A percentile compares a stretch with the other conserved stretches of the same genome.
These are phyloP conservation scores for Papilio polyxenes DNA, from an alignment of 1,140 invertebrate genomes.

Conservation along the genomic window DNA sequence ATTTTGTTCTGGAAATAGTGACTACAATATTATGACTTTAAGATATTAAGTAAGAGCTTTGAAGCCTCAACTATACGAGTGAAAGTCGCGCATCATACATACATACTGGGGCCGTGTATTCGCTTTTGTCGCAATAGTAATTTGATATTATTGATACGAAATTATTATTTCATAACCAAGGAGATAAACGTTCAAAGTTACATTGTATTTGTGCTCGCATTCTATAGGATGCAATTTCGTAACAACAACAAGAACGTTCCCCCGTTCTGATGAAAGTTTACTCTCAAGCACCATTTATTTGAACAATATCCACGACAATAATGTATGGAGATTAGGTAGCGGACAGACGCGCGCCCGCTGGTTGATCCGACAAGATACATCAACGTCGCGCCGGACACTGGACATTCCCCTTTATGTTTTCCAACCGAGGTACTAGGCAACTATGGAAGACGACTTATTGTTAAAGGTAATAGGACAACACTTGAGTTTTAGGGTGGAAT, in stretches of 20 bases:
- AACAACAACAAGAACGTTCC: constrained; percentile 34
- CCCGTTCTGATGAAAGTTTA: constrained; percentile 63
- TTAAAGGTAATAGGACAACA: background rate
- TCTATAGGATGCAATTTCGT: constrained; percentile 33
- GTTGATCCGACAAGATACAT: constrained; percentile 78
- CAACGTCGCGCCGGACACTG: constrained; percentile 75
- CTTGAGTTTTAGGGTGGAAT: too few relatives aligned
- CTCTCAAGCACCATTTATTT: constrained; percentile 77
- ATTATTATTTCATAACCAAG: background rate
- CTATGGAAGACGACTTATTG: constrained; percentile 45
- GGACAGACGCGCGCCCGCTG: constrained; percentile 72
- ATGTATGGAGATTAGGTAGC: constrained; percentile 79
- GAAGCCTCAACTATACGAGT: too few relatives aligned
- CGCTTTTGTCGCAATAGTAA: background rate
- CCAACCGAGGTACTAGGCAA: constrained; percentile 38
- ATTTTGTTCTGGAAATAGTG: too few relatives aligned
- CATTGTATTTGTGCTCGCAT: constrained; percentile 8
- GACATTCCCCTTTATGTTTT: constrained; percentile 66
- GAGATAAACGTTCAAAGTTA: background rate
- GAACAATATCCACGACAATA: constrained; percentile 76
- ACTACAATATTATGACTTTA: too few relatives aligned
- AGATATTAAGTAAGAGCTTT: too few relatives aligned
- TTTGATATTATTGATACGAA: background rate
- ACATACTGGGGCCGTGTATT: background rate
- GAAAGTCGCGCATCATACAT: too few relatives aligned